Evolutionary conservation across 1,140 invertebrate species (phyloP).

Genomic region (Brachionus sp.): DNA sequence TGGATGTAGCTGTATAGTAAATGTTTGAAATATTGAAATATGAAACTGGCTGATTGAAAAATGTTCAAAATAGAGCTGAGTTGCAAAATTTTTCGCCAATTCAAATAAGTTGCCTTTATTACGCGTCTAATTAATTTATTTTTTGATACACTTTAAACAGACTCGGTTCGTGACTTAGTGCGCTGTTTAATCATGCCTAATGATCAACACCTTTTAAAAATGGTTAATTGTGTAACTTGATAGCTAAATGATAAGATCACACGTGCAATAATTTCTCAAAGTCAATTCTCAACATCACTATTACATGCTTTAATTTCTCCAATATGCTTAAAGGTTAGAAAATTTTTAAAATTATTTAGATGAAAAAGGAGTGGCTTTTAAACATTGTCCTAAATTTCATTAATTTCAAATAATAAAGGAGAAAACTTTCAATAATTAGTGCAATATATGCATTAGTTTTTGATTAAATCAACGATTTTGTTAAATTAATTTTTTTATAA

Average conservation of each 20-base stretch:
- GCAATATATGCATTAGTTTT: background rate
- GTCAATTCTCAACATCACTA: background rate
- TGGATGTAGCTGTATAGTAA: background rate
- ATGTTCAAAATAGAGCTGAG: background rate
- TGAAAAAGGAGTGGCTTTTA: background rate
- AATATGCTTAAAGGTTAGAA: background rate
- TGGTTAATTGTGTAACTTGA: background rate
- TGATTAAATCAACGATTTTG: background rate
- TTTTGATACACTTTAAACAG: background rate
- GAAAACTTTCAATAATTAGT: background rate
- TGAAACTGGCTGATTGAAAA: background rate
- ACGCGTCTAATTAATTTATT: background rate
- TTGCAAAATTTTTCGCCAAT: background rate
- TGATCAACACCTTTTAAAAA: background rate
- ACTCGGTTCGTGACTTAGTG: background rate
- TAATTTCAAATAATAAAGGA: too few relatives aligned
- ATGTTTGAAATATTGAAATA: background rate
- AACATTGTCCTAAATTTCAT: background rate
- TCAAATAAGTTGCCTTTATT: background rate
- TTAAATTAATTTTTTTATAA: background rate
- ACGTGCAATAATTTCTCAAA: background rate
- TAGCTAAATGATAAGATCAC: background rate
- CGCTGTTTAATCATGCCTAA: background rate
- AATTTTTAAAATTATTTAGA: background rate
- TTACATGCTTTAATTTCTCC: background rate